Evolutionary conservation across 2,797 vertebrate species (phyloP), one percentile per base, ranked within the genome.

Genomic region (Sternarchorhynchus goeldii): DNA sequence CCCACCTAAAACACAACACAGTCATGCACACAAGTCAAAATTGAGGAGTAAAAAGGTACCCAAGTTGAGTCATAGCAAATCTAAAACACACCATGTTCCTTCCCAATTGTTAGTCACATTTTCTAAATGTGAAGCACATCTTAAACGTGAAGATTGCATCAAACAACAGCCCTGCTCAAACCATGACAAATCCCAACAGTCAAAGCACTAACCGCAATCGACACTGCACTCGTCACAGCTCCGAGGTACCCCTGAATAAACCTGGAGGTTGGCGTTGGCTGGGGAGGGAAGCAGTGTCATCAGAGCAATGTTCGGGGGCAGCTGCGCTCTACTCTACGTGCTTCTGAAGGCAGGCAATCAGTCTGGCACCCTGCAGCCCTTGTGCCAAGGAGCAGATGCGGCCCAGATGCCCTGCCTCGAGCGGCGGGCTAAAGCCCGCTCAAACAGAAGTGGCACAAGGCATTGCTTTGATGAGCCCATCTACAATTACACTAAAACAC

Each of bases 161-260:
- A 4, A 55, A 70, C 2, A n/a, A 32, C 14, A 45, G 36, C 2
- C 6, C 7, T 45, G 7, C 10, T 10, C 41, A 45, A 45, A 8
- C 7, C 41, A 45, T 45, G 8, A 45, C 2, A 45, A 45, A 45
- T 45, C 41, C 5, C 32, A 21, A 66, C 16, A 67, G 2, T 65
- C 39, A 12, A 63, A 60, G 21, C 82, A 96, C 96, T 94, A 87
- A 99, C 97, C 77, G 97, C 97, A 2, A 99, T 96, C 67, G 97
- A 98, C 76, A 98, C 96, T 0, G 97, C 97, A 20, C 97, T 99
- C 80, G 94, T 90, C 87, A 99, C 97, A 50, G 97, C 97, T 89
- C 96, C 97, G 32, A 94, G 86, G 70, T 99, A 99, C 71, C 97
- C 97, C 92, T 98, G 95, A 85, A 97, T 90, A 88, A 99, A 99